Conservation (phyloP, 53 echinoderm and acorn worm genomes). For the Apostichopus leukothele region DNA sequence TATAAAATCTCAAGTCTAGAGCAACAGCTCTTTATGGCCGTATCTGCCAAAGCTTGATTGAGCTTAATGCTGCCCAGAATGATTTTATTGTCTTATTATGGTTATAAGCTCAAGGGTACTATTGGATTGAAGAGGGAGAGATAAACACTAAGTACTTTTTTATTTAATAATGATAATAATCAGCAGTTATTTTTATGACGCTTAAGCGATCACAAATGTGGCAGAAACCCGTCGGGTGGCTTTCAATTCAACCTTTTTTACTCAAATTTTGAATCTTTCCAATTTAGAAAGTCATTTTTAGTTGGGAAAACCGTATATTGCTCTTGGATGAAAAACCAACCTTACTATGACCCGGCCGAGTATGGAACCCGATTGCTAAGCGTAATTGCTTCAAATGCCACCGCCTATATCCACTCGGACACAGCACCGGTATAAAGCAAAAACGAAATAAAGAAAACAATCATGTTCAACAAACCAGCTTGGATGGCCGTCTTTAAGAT, state of each 20-base stretch:
- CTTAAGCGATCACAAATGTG: too few relatives aligned
- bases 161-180: background rate
- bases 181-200: too few relatives aligned
- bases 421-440: background rate
- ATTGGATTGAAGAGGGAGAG: background rate
- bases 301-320: too few relatives aligned
- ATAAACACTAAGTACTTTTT: background rate
- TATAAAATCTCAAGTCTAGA: background rate
- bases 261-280: too few relatives aligned
- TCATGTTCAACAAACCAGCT: background rate
- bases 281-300: too few relatives aligned
- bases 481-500: background rate
- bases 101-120: background rate
- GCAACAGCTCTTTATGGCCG: background rate
- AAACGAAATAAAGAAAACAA: background rate
- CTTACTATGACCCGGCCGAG: too few relatives aligned
- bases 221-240: too few relatives aligned
- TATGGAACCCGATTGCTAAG: too few relatives aligned
- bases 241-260: too few relatives aligned
- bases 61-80: background rate
- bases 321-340: too few relatives aligned
- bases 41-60: background rate
- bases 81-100: background rate
- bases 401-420: too few relatives aligned
- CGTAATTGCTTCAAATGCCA: too few relatives aligned